Evolutionary conservation across 30 jellyfish, hydroid and myxozoan species (phyloP).

Genomic region (Aurelia sp.): DNA sequence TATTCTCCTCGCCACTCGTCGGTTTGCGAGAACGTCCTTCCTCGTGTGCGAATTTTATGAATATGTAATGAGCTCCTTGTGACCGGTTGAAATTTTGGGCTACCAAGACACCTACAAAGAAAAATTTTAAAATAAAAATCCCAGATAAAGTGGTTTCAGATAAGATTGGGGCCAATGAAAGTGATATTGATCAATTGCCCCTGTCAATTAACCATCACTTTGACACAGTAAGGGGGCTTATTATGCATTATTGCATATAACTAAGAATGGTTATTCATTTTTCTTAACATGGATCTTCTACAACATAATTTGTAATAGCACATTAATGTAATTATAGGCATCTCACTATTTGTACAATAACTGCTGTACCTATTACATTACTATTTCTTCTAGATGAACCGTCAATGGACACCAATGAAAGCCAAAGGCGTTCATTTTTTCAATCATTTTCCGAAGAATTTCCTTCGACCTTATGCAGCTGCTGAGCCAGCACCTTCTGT

Average conservation of each 20-base stretch:
- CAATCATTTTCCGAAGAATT: constrained; percentile 10
- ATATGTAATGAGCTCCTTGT: no score
- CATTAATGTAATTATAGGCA: no score
- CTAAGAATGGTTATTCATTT: not conserved
- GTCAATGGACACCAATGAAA: not conserved
- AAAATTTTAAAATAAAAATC: not conserved
- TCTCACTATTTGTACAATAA: not conserved
- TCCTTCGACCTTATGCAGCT: not conserved
- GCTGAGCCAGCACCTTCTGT: not conserved
- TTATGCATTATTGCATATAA: not conserved
- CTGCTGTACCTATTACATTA: not conserved
- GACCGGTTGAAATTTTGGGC: no score
- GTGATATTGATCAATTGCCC: no score
- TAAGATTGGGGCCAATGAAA: no score
- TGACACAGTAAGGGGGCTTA: constrained; percentile 13
- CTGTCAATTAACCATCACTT: constrained; percentile 2
- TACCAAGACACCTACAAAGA: no score
- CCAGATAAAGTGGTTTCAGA: no score
- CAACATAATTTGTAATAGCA: not conserved
- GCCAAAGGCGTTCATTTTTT: not conserved
- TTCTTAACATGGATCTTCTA: not conserved
- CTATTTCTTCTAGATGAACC: not conserved
- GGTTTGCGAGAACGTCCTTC: no score
- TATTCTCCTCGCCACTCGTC: no score
- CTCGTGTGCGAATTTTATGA: no score